Conservation (phyloP, 2,113 vertebrate genomes). For the Leiothrix lutea region DNA sequence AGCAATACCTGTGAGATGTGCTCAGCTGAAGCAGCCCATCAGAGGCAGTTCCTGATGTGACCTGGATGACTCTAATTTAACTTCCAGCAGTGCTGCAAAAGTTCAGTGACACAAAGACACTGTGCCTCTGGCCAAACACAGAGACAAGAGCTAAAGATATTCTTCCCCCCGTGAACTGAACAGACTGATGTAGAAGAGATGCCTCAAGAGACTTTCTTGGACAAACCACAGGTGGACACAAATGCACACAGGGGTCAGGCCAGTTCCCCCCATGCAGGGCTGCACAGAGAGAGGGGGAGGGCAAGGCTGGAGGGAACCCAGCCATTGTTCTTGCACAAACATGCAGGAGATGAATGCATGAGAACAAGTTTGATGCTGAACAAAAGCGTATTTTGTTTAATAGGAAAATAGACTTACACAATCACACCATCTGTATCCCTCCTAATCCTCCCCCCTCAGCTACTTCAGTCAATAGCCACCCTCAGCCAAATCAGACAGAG, state of each 20-base stretch:
- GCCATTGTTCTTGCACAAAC: constrained; percentile 33
- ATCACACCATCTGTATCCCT: constrained; percentile 45
- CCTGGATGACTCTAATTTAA: neutral
- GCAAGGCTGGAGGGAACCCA: constrained; percentile 16
- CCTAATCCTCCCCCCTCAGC: neutral
- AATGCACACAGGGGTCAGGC: fast-evolving
- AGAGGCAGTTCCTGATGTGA: neutral
- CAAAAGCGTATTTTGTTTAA: constrained; percentile 30
- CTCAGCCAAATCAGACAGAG: neutral
- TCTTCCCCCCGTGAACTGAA: neutral
- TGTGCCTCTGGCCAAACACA: neutral
- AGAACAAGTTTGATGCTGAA: constrained; percentile 30
- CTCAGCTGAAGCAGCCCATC: neutral
- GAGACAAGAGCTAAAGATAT: neutral
- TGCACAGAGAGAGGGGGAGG: neutral
- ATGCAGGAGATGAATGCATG: neutral
- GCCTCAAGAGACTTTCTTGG: neutral
- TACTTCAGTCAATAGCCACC: neutral
- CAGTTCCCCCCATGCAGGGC: neutral
- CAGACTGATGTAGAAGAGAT: neutral
- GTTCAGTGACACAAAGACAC: neutral
- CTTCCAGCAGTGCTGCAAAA: neutral
- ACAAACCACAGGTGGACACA: fast-evolving
- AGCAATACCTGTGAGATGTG: neutral
- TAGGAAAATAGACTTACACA: constrained; percentile 46